These are phyloP conservation scores for Nothoprocta pentlandii DNA, from an alignment of 2,113 vertebrate genomes.

Conservation along the genomic window DNA sequence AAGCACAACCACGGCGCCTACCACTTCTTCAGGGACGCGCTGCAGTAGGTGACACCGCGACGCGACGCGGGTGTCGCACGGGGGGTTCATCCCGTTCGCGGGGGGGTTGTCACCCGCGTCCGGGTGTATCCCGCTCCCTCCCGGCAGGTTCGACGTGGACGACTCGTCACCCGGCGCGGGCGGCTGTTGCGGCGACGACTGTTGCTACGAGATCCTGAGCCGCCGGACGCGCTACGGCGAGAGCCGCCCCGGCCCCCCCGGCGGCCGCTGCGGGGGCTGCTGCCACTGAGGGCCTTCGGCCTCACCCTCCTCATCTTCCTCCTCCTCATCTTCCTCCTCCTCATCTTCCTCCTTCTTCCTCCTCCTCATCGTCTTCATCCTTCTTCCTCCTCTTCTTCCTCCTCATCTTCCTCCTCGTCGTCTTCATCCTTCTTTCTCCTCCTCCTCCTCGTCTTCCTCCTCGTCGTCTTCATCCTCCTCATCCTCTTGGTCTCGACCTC, in stretches of 20 bases:
- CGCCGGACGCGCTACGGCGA: conserved; percentile 92
- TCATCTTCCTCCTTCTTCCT: too few species aligned
- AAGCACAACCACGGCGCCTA: conserved; percentile 95
- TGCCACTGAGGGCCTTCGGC: conserved; percentile 82
- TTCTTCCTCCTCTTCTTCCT: neutral
- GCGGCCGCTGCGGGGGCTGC: conserved; percentile 90
- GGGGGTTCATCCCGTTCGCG: too few species aligned
- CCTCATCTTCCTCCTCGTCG: too few species aligned
- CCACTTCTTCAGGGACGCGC: conserved; percentile 94
- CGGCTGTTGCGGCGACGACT: conserved; percentile 92
- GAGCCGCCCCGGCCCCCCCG: conserved; percentile 85
- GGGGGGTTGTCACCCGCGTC: too few species aligned
- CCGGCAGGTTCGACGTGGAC: conserved; percentile 89
- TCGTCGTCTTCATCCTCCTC: too few species aligned
- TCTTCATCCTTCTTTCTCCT: too few species aligned
- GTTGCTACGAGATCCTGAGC: conserved; percentile 93
- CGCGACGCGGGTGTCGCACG: too few species aligned
- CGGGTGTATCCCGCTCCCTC: neutral
- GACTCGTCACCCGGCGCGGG: conserved; percentile 92
- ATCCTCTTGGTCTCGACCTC: too few species aligned
- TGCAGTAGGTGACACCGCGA: conserved; percentile 85
- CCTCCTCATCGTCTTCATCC: too few species aligned
- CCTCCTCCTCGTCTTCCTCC: too few species aligned
- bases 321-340: too few species aligned
- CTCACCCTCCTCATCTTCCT: too few species aligned